Evolutionary conservation across 1,140 invertebrate genomes (phyloP).

Genomic region (Phenacoccus solenopsis): DNA sequence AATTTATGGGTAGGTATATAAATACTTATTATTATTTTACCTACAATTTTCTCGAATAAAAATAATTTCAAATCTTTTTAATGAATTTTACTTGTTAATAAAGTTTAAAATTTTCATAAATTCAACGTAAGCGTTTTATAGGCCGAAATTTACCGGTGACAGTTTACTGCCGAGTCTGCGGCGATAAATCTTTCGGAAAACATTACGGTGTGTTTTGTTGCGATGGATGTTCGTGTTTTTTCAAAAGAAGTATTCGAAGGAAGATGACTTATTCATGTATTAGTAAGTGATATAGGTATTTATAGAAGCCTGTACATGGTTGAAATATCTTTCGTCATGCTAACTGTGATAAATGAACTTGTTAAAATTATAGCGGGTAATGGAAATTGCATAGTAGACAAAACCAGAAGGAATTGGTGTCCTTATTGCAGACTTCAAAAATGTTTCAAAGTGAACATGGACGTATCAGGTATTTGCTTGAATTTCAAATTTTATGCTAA

Average conservation of each 20-base stretch:
- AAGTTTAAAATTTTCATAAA: too few relatives aligned
- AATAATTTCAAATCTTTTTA: too few relatives aligned
- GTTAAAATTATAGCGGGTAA: constrained; percentile 43
- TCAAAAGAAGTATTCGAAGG: constrained; percentile 63
- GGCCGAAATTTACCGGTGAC: constrained; percentile 52
- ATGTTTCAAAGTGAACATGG: constrained; percentile 67
- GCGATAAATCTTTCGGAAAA: constrained; percentile 73
- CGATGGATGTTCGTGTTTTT: constrained; percentile 82
- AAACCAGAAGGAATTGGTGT: constrained; percentile 75
- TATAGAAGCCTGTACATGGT: too few relatives aligned
- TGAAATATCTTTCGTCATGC: too few relatives aligned
- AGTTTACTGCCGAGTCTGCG: constrained; percentile 60
- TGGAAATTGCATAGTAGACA: constrained; percentile 65
- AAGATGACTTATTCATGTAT: constrained; percentile 61
- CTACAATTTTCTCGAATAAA: too few relatives aligned
- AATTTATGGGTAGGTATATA: too few relatives aligned
- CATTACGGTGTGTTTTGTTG: constrained; percentile 79
- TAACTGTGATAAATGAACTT: not conserved
- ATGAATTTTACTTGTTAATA: too few relatives aligned
- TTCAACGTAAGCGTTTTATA: too few relatives aligned
- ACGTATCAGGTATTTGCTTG: constrained; percentile 47
- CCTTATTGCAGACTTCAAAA: constrained; percentile 67
- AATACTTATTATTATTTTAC: too few relatives aligned
- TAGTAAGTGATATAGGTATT: constrained; percentile 36
- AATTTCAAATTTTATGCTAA: too few relatives aligned